Conservation (phyloP, 2,888 invertebrate species). For the Leptura quadrifasciata region DNA sequence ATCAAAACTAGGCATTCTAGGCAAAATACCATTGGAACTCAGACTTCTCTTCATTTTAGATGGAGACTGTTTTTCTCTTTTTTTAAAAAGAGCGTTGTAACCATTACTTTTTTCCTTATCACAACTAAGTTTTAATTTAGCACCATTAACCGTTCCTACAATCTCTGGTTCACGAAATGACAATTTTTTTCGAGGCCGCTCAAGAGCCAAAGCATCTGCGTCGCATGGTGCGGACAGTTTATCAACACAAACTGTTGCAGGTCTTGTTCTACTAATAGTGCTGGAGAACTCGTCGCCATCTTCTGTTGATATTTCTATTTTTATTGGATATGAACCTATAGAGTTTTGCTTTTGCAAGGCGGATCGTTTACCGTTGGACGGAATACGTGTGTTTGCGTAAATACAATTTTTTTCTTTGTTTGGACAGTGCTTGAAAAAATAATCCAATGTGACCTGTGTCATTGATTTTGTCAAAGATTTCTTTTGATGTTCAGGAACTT, state of each 20-base stretch:
- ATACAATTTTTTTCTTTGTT: slow-evolving; percentile 70
- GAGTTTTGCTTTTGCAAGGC: slow-evolving; percentile 71
- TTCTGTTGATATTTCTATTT: slow-evolving; percentile 65
- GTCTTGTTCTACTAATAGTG: slow-evolving; percentile 63
- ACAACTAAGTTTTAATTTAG: slow-evolving; percentile 31
- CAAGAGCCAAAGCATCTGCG: slow-evolving; percentile 74
- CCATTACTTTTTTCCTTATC: slow-evolving; percentile 34
- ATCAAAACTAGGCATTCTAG: slow-evolving; percentile 75
- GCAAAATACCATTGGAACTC: slow-evolving; percentile 63
- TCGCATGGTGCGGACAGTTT: slow-evolving; percentile 69
- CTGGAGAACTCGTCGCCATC: slow-evolving; percentile 57
- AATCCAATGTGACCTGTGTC: slow-evolving; percentile 74
- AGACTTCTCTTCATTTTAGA: slow-evolving; percentile 64
- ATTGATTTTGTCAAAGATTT: slow-evolving; percentile 70
- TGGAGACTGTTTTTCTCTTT: slow-evolving; percentile 37
- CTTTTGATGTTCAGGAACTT: slow-evolving; percentile 60
- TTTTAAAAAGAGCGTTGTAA: slow-evolving; percentile 41
- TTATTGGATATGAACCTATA: slow-evolving; percentile 69
- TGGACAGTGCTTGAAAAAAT: slow-evolving; percentile 72
- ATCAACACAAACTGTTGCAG: slow-evolving; percentile 69
- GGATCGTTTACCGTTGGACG: slow-evolving; percentile 46
- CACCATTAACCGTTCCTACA: slow-evolving; percentile 36
- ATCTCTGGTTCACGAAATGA: slow-evolving; percentile 92
- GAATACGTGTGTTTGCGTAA: slow-evolving; percentile 59
- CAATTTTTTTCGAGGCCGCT: slow-evolving; percentile 87